Evolutionary conservation across 2,888 invertebrate genomes (phyloP), one percentile per base, ranked within the genome.

Genomic region (Brachypalpus laphriformis): DNA sequence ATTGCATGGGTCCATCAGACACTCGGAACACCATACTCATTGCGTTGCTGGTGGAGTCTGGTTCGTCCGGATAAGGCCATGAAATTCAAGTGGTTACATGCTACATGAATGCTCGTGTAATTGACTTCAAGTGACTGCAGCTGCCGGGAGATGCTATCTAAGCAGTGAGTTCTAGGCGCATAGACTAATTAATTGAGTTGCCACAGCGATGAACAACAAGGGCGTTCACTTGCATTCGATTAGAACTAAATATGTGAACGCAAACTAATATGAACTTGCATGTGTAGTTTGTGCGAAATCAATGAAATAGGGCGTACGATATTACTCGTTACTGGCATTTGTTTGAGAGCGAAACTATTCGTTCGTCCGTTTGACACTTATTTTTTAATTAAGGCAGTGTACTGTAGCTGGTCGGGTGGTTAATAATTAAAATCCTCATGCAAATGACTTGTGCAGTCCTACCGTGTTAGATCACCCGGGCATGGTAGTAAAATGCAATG

Each of bases 401-500:
- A 18, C 47, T 20, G 20, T 47, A 4, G 25, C 5, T 25, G 25
- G 25, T 25, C 5, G 47, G 47, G 9, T 47, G 20, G 9, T 11
- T 31, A 42, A 49, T 65, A 65, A 49, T 65, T 49, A 49, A 47
- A 65, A 49, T 49, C 31, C 34, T 11, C 20, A 65, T 49, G 65
- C 65, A 65, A 65, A 65, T 65, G 49, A 49, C 14, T 47, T 31
- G 25, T 47, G 28, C 8, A 49, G 65, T 49, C 16, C 11, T 49
- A 31, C 9, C 20, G 20, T 49, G 34, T 49, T 65, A 31, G n/a
- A 49, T 34, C 47, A 63, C 65, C 9, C 34, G 34, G 31, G 47
- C 31, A 31, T 31, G 65, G 65, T 49, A 65, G 34, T 65, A 65
- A 65, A 65, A 65, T 65, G 65, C 65, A 65, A 65, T 65, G 65